Conservation (phyloP, 2,888 invertebrate species). For the Linyphia triangularis region DNA sequence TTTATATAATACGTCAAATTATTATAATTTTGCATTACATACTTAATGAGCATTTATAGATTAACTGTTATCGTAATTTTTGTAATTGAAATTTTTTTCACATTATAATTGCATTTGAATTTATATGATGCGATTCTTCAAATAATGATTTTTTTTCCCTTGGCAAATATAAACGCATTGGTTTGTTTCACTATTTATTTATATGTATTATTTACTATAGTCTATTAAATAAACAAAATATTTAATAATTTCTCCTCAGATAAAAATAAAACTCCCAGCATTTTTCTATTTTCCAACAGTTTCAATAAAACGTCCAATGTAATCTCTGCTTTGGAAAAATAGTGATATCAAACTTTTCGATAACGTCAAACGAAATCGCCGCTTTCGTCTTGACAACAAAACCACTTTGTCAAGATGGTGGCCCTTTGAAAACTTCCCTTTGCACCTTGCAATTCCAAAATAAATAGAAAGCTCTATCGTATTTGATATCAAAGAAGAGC, state of each 20-base stretch:
- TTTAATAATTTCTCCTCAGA: neutral
- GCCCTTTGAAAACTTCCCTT: neutral
- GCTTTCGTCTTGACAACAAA: neutral
- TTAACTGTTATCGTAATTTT: too few relatives aligned
- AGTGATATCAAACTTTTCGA: constrained; percentile 9
- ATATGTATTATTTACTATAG: too few relatives aligned
- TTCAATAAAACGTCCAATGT: constrained; percentile 5
- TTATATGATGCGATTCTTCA: too few relatives aligned
- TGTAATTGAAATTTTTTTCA: too few relatives aligned
- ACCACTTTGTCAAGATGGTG: neutral
- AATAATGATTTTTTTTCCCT: too few relatives aligned
- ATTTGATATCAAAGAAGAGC: neutral
- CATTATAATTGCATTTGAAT: too few relatives aligned
- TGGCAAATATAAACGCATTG: too few relatives aligned
- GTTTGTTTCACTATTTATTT: too few relatives aligned
- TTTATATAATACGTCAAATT: too few relatives aligned
- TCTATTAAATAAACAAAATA: neutral
- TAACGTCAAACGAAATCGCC: constrained; percentile 16
- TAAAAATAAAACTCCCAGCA: neutral
- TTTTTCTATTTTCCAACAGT: neutral
- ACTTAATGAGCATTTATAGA: too few relatives aligned
- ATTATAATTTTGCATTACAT: too few relatives aligned
- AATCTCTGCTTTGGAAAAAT: neutral
- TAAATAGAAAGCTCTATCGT: neutral
- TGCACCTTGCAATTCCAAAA: neutral